Percentiles rank a stretch among this genome's conserved stretches.
phyloP scores from a whole-genome alignment of 2,888 invertebrate species.

The Sinhomidia bicolor region DNA sequence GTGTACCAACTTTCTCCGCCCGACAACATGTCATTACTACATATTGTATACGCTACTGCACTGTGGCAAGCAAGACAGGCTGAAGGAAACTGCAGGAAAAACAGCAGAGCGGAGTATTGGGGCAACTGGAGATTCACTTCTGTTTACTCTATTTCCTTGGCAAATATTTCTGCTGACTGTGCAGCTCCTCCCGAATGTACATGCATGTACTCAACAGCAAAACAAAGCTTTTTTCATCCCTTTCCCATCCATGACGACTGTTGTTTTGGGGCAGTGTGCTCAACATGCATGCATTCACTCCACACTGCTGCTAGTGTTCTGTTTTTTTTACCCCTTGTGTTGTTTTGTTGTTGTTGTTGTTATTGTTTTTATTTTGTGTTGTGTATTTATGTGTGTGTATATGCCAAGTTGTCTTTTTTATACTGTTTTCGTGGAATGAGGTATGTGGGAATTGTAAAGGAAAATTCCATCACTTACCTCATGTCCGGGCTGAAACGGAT shows the following conservation, averaged over 20 bases:
- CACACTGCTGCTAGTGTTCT: background rate
- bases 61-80: background rate
- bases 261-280: slow-evolving; percentile 42
- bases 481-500: slow-evolving; percentile 78
- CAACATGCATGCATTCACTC: background rate
- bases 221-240: slow-evolving; percentile 58
- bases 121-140: slow-evolving; percentile 2
- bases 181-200: slow-evolving; percentile 9
- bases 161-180: slow-evolving; percentile 39
- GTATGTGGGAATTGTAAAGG: slow-evolving; percentile 1
- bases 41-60: background rate
- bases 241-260: slow-evolving; percentile 23
- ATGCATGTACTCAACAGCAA: slow-evolving; percentile 28
- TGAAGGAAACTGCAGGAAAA: background rate
- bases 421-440: background rate
- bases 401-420: background rate
- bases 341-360: slow-evolving; percentile 4
- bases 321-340: slow-evolving; percentile 23
- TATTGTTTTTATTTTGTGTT: background rate
- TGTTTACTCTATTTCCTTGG: slow-evolving; percentile 39
- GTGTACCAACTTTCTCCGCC: background rate
- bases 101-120: background rate
- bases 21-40: background rate
- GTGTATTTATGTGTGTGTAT: background rate
- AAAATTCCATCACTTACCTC: slow-evolving; percentile 78